phyloP scores from a whole-genome alignment of 30 jellyfish, hydroid and myxozoan genomes.

The Calvadosia cruxmelitensis region DNA sequence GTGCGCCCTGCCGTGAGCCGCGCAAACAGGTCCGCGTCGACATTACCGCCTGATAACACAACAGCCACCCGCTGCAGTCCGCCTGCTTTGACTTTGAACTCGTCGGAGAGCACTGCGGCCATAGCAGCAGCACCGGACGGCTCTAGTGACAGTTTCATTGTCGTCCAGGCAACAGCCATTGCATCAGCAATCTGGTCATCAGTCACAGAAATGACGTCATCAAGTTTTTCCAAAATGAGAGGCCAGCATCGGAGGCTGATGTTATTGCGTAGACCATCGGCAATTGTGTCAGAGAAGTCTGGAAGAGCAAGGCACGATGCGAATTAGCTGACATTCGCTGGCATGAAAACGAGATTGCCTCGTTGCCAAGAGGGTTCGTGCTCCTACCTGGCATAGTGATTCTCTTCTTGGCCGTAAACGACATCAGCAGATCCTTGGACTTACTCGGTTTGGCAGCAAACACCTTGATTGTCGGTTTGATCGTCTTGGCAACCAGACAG shows the following conservation, averaged over 20 bases:
- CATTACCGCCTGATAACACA: slow-evolving; percentile 63
- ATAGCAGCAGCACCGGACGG: slow-evolving; percentile 70
- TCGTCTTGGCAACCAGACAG: slow-evolving; percentile 42
- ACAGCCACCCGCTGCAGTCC: slow-evolving; percentile 26
- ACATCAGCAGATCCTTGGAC: slow-evolving; percentile 63
- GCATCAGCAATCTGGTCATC: slow-evolving; percentile 57
- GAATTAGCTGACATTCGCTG: no score
- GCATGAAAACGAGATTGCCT: no score
- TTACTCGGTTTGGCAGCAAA: slow-evolving; percentile 64
- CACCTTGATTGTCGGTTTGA: slow-evolving; percentile 46
- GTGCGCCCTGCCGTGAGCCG: no score
- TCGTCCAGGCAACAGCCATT: slow-evolving; percentile 28
- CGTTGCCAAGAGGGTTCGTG: no score
- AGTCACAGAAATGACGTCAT: slow-evolving; percentile 39
- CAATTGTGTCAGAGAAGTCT: slow-evolving; percentile 50
- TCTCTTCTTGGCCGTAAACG: slow-evolving; percentile 48
- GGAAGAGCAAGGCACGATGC: no score
- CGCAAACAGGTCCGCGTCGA: slow-evolving; percentile 41
- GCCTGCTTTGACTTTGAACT: slow-evolving; percentile 10
- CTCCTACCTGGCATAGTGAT: slow-evolving; percentile 9
- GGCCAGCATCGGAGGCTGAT: slow-evolving; percentile 72
- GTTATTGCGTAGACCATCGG: slow-evolving; percentile 59
- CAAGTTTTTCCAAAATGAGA: slow-evolving; percentile 30
- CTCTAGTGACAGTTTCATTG: slow-evolving; percentile 62
- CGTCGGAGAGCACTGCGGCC: slow-evolving; percentile 33